These are phyloP conservation scores for Deroptyus accipitrinus DNA, from an alignment of 2,113 vertebrate genomes.

Conservation along the genomic window DNA sequence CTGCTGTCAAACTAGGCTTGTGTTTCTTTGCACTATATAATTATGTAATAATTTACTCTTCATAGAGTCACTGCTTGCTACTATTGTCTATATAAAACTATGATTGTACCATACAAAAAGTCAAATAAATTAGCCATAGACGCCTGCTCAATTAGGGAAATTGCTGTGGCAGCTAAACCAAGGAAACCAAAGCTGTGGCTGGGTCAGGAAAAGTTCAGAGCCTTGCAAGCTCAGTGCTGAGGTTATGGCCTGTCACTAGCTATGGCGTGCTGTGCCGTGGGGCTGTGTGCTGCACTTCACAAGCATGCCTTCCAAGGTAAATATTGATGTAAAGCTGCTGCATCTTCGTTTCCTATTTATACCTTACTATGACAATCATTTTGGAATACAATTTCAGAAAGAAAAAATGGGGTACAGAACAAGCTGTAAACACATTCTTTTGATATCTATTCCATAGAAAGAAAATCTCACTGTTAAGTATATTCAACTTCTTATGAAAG, in stretches of 20 bases:
- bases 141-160: neutral
- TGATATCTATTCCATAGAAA: neutral
- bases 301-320: neutral
- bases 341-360: neutral
- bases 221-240: neutral
- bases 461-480: neutral
- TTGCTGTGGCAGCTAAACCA: neutral
- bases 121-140: neutral
- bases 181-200: neutral
- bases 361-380: neutral
- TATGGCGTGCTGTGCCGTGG: neutral
- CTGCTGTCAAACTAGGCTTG: neutral
- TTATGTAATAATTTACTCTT: neutral
- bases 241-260: neutral
- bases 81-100: neutral
- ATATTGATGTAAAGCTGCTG: neutral
- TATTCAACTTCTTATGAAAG: neutral
- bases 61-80: neutral
- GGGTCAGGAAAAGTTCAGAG: neutral
- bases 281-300: neutral
- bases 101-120: neutral
- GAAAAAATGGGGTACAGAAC: neutral
- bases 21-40: rapidly evolving
- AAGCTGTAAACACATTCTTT: neutral
- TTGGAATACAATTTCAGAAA: neutral